phyloP scores from a whole-genome alignment of 2,888 invertebrate species.

The Urechis unicinctus region DNA sequence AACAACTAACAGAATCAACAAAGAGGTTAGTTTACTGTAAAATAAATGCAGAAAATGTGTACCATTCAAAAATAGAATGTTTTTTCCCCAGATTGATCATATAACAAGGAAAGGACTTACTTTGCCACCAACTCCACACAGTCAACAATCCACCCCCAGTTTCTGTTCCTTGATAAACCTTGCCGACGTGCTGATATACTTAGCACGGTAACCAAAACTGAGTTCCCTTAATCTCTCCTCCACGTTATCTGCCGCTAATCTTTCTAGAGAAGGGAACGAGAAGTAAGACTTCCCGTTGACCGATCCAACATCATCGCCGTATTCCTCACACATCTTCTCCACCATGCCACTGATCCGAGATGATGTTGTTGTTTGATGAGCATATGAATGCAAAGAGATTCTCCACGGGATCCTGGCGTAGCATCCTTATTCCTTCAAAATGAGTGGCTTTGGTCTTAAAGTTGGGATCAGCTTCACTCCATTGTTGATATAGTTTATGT shows the following conservation, averaged over 20 bases:
- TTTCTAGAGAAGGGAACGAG: conserved; percentile 66
- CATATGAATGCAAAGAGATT: conserved; percentile 94
- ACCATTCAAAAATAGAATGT: too few species aligned
- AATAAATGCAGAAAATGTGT: not conserved
- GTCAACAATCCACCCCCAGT: not conserved
- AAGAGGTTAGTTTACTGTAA: too few species aligned
- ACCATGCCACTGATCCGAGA: conserved; percentile 82
- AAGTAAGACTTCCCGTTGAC: conserved; percentile 63
- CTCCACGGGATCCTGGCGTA: conserved; percentile 84
- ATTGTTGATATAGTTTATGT: conserved; percentile 64
- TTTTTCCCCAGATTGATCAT: not conserved
- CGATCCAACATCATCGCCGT: too few species aligned
- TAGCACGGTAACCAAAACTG: conserved; percentile 35
- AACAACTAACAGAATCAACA: too few species aligned
- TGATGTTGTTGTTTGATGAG: conserved; percentile 95
- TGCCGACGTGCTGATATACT: conserved; percentile 41
- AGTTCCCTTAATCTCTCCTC: conserved; percentile 64
- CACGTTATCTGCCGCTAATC: conserved; percentile 55
- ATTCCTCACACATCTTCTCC: conserved; percentile 74
- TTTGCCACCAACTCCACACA: conserved; percentile 86
- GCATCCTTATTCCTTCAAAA: conserved; percentile 78
- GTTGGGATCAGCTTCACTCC: conserved; percentile 69
- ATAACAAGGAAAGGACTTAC: conserved; percentile 53
- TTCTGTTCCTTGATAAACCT: conserved; percentile 62
- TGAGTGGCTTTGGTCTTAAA: conserved; percentile 63